Base-by-base conservation (phyloP, 2,797 vertebrate genomes). In the Harpagifer antarcticus region DNA sequence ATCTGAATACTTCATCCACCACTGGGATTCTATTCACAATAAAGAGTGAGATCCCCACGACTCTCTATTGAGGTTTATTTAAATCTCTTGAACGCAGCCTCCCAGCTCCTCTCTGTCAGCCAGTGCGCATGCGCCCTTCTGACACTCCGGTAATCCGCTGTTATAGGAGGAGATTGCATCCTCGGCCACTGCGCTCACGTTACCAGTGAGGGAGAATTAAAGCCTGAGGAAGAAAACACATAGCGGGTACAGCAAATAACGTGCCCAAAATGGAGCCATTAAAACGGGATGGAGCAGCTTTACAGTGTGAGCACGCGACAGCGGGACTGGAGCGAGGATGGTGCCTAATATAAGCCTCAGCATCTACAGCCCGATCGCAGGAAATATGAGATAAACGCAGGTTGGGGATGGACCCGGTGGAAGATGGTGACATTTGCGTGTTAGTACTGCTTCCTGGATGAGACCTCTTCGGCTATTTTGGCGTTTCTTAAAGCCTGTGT, bases 71-170 rank as follows among this genome's bases (percentile, higher is more conserved):
- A 73, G 83, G 70, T 81, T 80, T 82, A 79, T 87, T 85, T 75
- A 78, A 92, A 92, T 86, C 79, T 89, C 91, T 81, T 87, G 85
- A 91, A 91, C 79, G 79, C 90, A 93, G 85, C 88, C 83, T 78
- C 73, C 77, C 80, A 76, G 79, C 27, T 62, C 48, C n/a, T 23
- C 79, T 70, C 65, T 69, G 72, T 52, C 69, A 72, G 53, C 33
- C 49, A 88, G 17, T 89, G 94, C 95, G 95, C 95, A 65, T 94
- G 95, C 93, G 95, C 85, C 2, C 74, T 92, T 89, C 92, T 91
- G 92, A 94, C 91, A 83, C 92, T 93, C 93, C 89, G 63, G 82
- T 94, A 93, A 95, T 94, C 93, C 92, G 82, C 91, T 89, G 86
- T 79, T 72, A 47, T 11, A 74, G 88, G 90, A 85, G 86, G 88